phyloP scores from a whole-genome alignment of 2,888 invertebrate species.

The Argyresthia goedartella region DNA sequence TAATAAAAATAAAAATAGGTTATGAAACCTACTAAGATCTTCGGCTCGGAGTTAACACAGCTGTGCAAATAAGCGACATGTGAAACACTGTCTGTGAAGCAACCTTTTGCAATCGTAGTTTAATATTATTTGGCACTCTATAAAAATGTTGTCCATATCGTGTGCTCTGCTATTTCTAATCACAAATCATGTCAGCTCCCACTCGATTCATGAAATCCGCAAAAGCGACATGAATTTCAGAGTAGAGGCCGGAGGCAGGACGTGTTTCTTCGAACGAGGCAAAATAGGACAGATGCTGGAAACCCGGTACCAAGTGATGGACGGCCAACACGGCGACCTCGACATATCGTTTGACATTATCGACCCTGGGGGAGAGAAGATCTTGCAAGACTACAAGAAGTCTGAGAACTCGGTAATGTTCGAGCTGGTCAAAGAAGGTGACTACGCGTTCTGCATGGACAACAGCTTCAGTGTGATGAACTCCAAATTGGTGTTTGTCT shows the following conservation, averaged over 20 bases:
- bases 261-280: slow-evolving; percentile 47
- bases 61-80: no score
- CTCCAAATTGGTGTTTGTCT: slow-evolving; percentile 85
- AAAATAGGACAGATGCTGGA: slow-evolving; percentile 47
- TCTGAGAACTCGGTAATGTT: slow-evolving; percentile 76
- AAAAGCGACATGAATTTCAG: slow-evolving; percentile 47
- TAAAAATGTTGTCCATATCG: no score
- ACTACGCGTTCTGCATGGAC: slow-evolving; percentile 88
- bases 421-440: slow-evolving; percentile 74
- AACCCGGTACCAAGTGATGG: slow-evolving; percentile 71
- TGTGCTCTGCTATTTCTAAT: no score
- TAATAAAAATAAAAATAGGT: no score
- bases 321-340: slow-evolving; percentile 86
- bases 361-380: slow-evolving; percentile 73
- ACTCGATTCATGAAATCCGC: background rate
- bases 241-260: slow-evolving; percentile 42
- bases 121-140: no score
- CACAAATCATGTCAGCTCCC: background rate
- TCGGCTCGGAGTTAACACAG: no score
- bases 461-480: slow-evolving; percentile 86
- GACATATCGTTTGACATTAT: slow-evolving; percentile 83
- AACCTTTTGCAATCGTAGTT: no score
- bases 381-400: slow-evolving; percentile 77
- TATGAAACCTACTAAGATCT: no score
- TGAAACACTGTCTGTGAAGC: no score